A percentile compares a stretch with the other conserved stretches of the same genome.
These are phyloP conservation scores for Drosophila aldrichi DNA, from an alignment of 2,888 invertebrate genomes.

Conservation along the genomic window DNA sequence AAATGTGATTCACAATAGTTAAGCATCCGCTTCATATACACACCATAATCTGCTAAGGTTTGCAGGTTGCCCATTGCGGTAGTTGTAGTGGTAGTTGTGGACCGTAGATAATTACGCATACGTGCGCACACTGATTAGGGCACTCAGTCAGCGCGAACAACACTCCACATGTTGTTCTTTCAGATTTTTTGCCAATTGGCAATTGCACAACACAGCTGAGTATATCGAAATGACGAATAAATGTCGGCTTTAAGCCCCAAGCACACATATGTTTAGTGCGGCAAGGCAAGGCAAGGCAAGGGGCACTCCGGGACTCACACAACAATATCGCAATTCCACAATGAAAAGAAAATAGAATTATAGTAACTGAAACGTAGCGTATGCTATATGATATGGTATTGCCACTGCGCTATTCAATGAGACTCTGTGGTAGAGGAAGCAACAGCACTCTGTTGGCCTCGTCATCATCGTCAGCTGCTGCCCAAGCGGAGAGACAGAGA, in stretches of 20 bases:
- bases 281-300: neutral
- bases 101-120: conserved; percentile 28
- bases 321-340: conserved; percentile 9
- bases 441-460: conserved; percentile 26
- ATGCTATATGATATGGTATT: conserved; percentile 16
- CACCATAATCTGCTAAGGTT: conserved; percentile 37
- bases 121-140: conserved; percentile 34
- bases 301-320: conserved; percentile 11
- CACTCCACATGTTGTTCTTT: conserved; percentile 19
- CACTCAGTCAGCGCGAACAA: conserved; percentile 22
- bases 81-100: neutral
- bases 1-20: conserved; percentile 4
- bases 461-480: conserved; percentile 49
- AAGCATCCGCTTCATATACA: conserved; percentile 11
- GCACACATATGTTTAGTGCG: conserved; percentile 12
- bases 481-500: conserved; percentile 18
- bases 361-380: conserved; percentile 39
- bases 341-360: conserved; percentile 35
- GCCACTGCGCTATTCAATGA: conserved; percentile 33
- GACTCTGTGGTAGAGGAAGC: conserved; percentile 45
- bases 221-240: conserved; percentile 9
- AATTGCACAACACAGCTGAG: conserved; percentile 36
- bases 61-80: conserved; percentile 45
- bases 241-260: conserved; percentile 1
- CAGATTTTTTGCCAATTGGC: conserved; percentile 26